phyloP scores from a whole-genome alignment of 2,113 vertebrate genomes.

The Siniperca knerii region DNA sequence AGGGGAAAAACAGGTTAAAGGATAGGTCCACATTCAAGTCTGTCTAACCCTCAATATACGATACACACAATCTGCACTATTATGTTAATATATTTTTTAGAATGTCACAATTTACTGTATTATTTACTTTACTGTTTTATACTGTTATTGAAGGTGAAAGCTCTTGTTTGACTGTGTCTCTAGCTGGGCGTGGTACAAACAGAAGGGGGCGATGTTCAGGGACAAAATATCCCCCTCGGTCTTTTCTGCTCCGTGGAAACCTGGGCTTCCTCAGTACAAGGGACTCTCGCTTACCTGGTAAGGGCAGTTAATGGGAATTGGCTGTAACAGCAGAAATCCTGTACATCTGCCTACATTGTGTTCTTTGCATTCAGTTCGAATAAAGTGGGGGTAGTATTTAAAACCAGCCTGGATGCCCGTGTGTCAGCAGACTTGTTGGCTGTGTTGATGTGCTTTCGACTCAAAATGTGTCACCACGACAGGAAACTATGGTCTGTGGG shows the following conservation, averaged over 20 bases:
- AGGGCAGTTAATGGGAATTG: neutral
- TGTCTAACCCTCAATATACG: neutral
- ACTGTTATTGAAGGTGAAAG: neutral
- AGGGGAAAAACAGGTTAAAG: neutral
- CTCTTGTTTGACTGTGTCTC: neutral
- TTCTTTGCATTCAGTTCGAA: neutral
- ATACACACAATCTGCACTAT: neutral
- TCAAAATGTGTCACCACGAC: neutral
- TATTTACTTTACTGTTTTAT: neutral
- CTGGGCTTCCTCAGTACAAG: slow-evolving; percentile 50
- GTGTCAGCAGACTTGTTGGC: neutral
- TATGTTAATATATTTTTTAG: neutral
- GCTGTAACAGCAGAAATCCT: too few relatives aligned
- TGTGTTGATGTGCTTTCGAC: neutral
- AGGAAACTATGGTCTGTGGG: slow-evolving; percentile 96
- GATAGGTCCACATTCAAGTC: neutral
- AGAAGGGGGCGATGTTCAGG: slow-evolving; percentile 90
- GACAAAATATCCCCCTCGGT: slow-evolving; percentile 80
- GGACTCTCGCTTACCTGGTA: slow-evolving; percentile 39
- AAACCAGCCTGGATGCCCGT: neutral
- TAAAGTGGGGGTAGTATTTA: too few relatives aligned
- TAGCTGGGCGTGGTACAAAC: slow-evolving; percentile 90
- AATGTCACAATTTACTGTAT: neutral
- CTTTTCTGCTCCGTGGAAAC: slow-evolving; percentile 73
- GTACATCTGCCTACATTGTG: neutral